These are phyloP conservation scores for Amphipyra berbera DNA, from an alignment of 2,888 invertebrate genomes.

Conservation along the genomic window DNA sequence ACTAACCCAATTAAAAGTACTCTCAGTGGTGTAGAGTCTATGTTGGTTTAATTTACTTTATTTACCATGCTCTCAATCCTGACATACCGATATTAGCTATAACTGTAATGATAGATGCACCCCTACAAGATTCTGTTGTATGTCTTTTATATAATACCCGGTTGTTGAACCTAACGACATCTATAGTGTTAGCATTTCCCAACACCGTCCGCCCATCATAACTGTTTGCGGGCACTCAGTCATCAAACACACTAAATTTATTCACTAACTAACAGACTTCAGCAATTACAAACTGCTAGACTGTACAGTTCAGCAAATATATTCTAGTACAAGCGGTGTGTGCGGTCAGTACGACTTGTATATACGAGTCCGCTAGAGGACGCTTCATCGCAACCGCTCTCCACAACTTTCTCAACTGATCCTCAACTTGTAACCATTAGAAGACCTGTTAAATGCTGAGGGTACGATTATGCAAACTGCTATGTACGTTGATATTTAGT, in stretches of 20 bases:
- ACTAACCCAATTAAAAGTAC: too few relatives aligned
- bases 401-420: constrained; percentile 61
- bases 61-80: too few relatives aligned
- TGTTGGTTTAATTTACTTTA: too few relatives aligned
- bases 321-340: constrained; percentile 68
- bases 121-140: too few relatives aligned
- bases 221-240: constrained; percentile 57
- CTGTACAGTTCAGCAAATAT: constrained; percentile 72
- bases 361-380: constrained; percentile 39
- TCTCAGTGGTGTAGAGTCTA: too few relatives aligned
- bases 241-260: constrained; percentile 64
- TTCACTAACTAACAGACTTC: constrained; percentile 62
- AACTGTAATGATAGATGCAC: too few relatives aligned
- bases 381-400: constrained; percentile 52
- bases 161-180: too few relatives aligned
- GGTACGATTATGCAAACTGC: constrained; percentile 62
- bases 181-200: background rate
- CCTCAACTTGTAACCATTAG: constrained; percentile 63
- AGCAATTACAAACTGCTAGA: constrained; percentile 75
- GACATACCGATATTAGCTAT: too few relatives aligned
- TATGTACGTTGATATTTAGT: constrained; percentile 60
- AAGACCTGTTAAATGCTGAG: constrained; percentile 62
- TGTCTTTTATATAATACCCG: too few relatives aligned
- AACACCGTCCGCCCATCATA: constrained; percentile 46
- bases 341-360: constrained; percentile 69